Conservation (phyloP, 2,797 vertebrate species). For the Peromyscus aztecus region DNA sequence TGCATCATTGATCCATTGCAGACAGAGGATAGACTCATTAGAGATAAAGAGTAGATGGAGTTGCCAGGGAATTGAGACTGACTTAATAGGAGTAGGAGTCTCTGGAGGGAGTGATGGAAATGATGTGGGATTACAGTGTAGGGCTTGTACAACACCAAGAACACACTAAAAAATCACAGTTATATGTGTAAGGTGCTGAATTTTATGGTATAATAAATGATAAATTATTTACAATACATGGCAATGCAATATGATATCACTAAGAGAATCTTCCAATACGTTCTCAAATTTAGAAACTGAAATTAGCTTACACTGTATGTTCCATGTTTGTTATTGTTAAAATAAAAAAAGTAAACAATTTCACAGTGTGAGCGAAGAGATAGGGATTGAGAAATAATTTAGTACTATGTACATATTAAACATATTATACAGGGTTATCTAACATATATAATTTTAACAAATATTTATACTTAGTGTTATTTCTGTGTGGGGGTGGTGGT, state of each 20-base stretch:
- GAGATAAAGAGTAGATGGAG: neutral
- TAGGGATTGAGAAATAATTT: neutral
- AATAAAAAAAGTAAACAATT: neutral
- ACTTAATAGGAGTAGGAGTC: neutral
- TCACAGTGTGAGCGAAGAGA: neutral
- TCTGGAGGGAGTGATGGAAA: neutral
- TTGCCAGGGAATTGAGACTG: neutral
- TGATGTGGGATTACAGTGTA: neutral
- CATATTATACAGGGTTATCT: neutral
- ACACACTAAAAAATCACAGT: neutral
- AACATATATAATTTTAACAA: no score
- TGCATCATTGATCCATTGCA: conserved; percentile 12
- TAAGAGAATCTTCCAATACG: neutral
- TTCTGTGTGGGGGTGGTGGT: neutral
- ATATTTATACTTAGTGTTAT: neutral
- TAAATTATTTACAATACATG: neutral
- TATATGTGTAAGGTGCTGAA: neutral
- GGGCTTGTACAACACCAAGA: neutral
- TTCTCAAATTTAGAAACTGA: neutral
- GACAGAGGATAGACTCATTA: neutral
- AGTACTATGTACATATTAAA: neutral
- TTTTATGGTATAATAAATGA: neutral
- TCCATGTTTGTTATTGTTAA: neutral
- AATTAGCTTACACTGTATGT: neutral
- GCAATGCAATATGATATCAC: neutral